Percentiles rank a stretch among this genome's conserved stretches.
Conservation (phyloP, 2,797 vertebrate genomes). For the Bradypodion ventrale region DNA sequence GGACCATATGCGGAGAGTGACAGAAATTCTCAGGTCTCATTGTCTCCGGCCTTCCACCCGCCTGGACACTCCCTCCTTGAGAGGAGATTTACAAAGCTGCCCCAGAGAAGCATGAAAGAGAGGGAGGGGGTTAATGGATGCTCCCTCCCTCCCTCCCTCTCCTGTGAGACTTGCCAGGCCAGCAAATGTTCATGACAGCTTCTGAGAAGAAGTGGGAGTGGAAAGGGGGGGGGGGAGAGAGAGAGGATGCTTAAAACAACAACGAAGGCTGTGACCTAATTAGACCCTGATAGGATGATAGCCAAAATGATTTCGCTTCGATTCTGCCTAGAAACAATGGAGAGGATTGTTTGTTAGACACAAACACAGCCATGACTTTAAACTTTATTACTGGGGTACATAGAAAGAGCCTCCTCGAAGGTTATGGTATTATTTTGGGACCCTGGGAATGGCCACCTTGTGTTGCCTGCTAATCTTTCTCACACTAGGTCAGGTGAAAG, state of each 20-base stretch:
- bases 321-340: neutral
- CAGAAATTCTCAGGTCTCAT: slow-evolving; percentile 93
- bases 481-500: too few relatives aligned
- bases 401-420: too few relatives aligned
- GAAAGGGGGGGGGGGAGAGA: neutral
- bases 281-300: slow-evolving; percentile 41
- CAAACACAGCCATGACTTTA: neutral
- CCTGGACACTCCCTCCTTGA: slow-evolving; percentile 73
- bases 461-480: too few relatives aligned
- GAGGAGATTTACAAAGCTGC: slow-evolving; percentile 71
- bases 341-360: neutral
- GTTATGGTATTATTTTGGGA: too few relatives aligned
- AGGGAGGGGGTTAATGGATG: neutral
- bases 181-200: slow-evolving; percentile 52
- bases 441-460: too few relatives aligned
- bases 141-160: neutral
- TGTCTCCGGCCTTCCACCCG: slow-evolving; percentile 85
- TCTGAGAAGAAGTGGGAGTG: slow-evolving; percentile 32
- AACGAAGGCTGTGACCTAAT: slow-evolving; percentile 30
- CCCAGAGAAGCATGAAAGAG: slow-evolving; percentile 69
- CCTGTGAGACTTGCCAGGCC: slow-evolving; percentile 45
- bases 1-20: slow-evolving; percentile 93
- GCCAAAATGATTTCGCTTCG: slow-evolving; percentile 46
- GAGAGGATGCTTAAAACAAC: slow-evolving; percentile 15
- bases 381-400: too few relatives aligned